phyloP scores from a whole-genome alignment of 2,888 invertebrate genomes.

The Tupiocoris notatus region DNA sequence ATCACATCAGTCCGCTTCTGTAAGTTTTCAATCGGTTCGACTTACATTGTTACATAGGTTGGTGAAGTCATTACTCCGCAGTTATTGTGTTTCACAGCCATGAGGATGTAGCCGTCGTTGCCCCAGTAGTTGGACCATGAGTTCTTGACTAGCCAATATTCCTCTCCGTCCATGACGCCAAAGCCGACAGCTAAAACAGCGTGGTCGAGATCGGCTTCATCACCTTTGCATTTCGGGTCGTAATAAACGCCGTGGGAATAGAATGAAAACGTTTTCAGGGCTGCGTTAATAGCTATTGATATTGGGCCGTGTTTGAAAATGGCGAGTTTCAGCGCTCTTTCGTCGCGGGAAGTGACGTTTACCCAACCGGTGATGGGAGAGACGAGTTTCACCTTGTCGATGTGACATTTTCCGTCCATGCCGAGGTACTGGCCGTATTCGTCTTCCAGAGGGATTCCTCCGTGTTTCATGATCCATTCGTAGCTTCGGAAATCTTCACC shows the following conservation, averaged over 20 bases:
- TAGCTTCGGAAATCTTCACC: conserved; percentile 95
- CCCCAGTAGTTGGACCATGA: conserved; percentile 98
- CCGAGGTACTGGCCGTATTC: conserved; percentile 90
- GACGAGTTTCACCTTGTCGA: conserved; percentile 67
- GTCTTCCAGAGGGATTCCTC: conserved; percentile 84
- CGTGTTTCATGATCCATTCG: conserved; percentile 86
- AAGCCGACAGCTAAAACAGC: conserved; percentile 92
- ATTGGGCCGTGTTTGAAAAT: conserved; percentile 86
- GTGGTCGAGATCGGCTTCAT: conserved; percentile 79
- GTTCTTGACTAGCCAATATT: conserved; percentile 93
- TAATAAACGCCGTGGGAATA: conserved; percentile 94
- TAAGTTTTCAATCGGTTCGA: not conserved
- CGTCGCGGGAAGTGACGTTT: conserved; percentile 79
- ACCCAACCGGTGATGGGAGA: conserved; percentile 81
- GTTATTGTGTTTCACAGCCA: conserved; percentile 86
- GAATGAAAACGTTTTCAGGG: conserved; percentile 84
- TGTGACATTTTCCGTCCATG: conserved; percentile 71
- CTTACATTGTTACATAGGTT: conserved; percentile 73
- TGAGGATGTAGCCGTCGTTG: conserved; percentile 91
- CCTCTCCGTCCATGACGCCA: conserved; percentile 75
- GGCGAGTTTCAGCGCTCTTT: conserved; percentile 72
- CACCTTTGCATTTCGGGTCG: conserved; percentile 77
- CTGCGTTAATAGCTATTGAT: conserved; percentile 87
- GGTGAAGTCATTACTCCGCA: conserved; percentile 87
- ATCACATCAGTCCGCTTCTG: not conserved